These are phyloP conservation scores for Podargus strigoides DNA, from an alignment of 2,797 vertebrate species.

Conservation along the genomic window DNA sequence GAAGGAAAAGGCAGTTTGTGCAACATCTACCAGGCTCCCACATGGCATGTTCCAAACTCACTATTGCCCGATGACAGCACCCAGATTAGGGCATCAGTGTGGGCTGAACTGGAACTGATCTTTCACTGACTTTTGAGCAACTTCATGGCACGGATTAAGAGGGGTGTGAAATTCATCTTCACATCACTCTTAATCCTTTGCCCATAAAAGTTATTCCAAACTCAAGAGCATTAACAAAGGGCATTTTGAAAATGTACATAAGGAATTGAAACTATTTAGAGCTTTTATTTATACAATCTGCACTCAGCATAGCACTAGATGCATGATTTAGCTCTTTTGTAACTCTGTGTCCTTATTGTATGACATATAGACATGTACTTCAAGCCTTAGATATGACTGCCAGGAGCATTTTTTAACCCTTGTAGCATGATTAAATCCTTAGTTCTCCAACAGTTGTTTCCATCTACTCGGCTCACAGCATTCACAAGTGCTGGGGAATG, in stretches of 20 bases:
- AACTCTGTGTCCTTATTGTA: not conserved
- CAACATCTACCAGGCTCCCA: slow-evolving; percentile 52
- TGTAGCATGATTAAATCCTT: not conserved
- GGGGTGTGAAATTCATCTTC: slow-evolving; percentile 37
- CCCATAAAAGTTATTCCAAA: slow-evolving; percentile 36
- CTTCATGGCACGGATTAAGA: slow-evolving; percentile 38
- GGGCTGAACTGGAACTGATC: slow-evolving; percentile 60
- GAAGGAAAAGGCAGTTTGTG: slow-evolving; percentile 50
- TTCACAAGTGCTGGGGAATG: not conserved
- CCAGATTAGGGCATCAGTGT: slow-evolving; percentile 54
- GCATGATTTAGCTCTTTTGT: not conserved
- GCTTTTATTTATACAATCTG: not conserved
- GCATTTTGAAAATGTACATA: slow-evolving; percentile 19
- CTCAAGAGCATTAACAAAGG: slow-evolving; percentile 7
- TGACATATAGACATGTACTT: not conserved
- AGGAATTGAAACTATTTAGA: slow-evolving; percentile 12
- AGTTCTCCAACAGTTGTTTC: not conserved
- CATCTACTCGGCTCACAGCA: not conserved
- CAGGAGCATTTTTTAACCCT: not conserved
- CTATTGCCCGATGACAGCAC: slow-evolving; percentile 58
- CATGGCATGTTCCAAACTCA: slow-evolving; percentile 47
- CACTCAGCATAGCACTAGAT: not conserved
- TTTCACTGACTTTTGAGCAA: slow-evolving; percentile 56
- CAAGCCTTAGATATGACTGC: not conserved
- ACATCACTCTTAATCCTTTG: slow-evolving; percentile 3